A percentile compares a stretch with the other conserved stretches of the same genome.
Conservation (phyloP, 2,888 invertebrate species). For the Anthoptus insignis region DNA sequence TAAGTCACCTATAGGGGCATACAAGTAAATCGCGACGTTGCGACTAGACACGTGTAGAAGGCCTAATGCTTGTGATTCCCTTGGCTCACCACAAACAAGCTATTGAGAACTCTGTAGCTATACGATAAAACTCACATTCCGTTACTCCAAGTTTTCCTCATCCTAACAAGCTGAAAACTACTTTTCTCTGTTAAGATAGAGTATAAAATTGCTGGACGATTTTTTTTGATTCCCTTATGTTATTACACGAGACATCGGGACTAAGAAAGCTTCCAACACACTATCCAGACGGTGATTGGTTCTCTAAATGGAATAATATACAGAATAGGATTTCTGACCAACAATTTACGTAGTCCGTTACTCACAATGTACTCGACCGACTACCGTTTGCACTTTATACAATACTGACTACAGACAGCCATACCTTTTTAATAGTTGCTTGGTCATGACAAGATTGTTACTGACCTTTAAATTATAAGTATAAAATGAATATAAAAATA, state of each 20-base stretch:
- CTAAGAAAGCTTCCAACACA: constrained; percentile 25
- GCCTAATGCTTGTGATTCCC: not conserved
- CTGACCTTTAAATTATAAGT: too few species aligned
- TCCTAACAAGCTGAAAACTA: constrained; percentile 11
- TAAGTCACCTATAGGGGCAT: not conserved
- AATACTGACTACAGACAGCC: not conserved
- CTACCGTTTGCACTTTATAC: not conserved
- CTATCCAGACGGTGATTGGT: constrained; percentile 33
- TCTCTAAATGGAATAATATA: constrained; percentile 35
- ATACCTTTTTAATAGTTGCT: too few species aligned
- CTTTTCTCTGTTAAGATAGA: not conserved
- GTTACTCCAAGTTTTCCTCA: not conserved
- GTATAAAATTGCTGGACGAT: not conserved
- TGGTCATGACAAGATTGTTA: too few species aligned
- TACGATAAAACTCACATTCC: constrained; percentile 4
- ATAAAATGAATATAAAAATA: too few species aligned
- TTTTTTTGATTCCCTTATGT: constrained; percentile 27
- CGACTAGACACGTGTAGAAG: not conserved
- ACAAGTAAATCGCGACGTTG: not conserved
- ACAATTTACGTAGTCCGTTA: not conserved
- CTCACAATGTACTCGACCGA: not conserved
- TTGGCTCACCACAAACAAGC: not conserved
- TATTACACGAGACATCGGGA: constrained; percentile 30
- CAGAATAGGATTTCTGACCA: constrained; percentile 19
- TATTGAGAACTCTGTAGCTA: not conserved